Base-by-base conservation (phyloP, 2,888 invertebrate genomes). In the Polyommatus iphigenia region DNA sequence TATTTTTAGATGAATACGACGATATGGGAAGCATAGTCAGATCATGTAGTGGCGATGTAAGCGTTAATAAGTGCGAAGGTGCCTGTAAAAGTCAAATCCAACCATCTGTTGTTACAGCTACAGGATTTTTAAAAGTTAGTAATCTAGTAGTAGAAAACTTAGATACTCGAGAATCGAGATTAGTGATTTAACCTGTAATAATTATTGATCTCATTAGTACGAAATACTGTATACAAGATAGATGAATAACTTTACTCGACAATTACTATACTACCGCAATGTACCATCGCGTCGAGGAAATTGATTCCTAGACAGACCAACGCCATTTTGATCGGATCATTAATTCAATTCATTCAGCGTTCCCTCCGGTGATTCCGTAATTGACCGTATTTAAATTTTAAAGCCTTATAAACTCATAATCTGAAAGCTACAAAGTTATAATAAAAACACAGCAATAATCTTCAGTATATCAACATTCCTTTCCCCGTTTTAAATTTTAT, bases 1-100 rank as follows among this genome's bases (percentile, higher is more conserved):
- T 79, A 78, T 54, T 79, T 78, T 46, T 71, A 97, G 98, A 98
- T 93, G 98, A 98, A 88, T 98, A 97, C 85, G 97, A 98, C 85
- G 98, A 98, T 82, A 92, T 97, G 84, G 98, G 98, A n/a, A 94
- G 97, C 82, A 93, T 98, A 84, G 95, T 96, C 84, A 95, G 98
- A 85, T 98, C 98, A 18, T 99, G 99, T 87, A 98, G 97, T 87
- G 98, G 98, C 0, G 98, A 98, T 90, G 96, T 99, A 71, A 96
- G 96, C 18, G 98, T 99, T 0, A 98, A 97, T 87, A 99, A 98
- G 94, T 99, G 99, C 87, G 99, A 99, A 89, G 99, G 99, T 36
- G 96, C 97, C 81, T 99, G 99, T 88, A 97, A 95, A 82, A 99
- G 98, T 81, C 98, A 98, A 92, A 98, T 98, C 76, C 97, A 98